Evolutionary conservation across 2,113 vertebrate genomes (phyloP).

Genomic region (Ictalurus furcatus): DNA sequence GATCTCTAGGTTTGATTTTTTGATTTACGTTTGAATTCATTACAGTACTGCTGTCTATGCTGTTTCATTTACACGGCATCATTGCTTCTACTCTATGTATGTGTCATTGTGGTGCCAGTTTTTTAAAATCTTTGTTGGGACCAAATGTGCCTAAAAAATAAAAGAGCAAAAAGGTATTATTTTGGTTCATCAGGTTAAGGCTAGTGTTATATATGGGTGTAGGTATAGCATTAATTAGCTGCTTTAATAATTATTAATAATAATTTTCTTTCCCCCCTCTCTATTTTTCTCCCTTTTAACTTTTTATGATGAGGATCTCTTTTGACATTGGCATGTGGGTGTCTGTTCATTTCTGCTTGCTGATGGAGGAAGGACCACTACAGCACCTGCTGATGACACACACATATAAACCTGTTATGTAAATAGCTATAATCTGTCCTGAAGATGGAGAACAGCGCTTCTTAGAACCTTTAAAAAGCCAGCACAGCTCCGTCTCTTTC

Average conservation of each 20-base stretch:
- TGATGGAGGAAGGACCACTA: neutral
- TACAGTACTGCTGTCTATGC: neutral
- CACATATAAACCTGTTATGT: constrained; percentile 27
- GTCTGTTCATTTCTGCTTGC: constrained; percentile 11
- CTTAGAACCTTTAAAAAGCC: constrained; percentile 38
- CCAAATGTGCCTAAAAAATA: neutral
- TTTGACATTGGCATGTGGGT: neutral
- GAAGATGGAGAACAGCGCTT: constrained; percentile 11
- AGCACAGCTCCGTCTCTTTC: neutral
- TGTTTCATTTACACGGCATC: neutral
- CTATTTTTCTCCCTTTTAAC: neutral
- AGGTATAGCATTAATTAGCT: neutral
- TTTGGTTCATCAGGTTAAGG: neutral
- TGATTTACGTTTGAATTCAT: neutral
- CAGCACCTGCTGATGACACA: neutral
- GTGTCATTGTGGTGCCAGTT: neutral
- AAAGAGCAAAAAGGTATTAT: neutral
- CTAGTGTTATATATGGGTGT: neutral
- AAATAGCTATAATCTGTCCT: constrained; percentile 45
- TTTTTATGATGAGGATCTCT: neutral
- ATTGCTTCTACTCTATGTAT: neutral
- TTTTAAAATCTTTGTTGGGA: neutral
- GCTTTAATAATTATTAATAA: neutral
- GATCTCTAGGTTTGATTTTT: too few relatives aligned
- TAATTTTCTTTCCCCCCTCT: neutral